These are phyloP conservation scores for human (Homo sapiens) DNA, from an alignment of 2,113 vertebrate species.

Conservation along the genomic window DNA sequence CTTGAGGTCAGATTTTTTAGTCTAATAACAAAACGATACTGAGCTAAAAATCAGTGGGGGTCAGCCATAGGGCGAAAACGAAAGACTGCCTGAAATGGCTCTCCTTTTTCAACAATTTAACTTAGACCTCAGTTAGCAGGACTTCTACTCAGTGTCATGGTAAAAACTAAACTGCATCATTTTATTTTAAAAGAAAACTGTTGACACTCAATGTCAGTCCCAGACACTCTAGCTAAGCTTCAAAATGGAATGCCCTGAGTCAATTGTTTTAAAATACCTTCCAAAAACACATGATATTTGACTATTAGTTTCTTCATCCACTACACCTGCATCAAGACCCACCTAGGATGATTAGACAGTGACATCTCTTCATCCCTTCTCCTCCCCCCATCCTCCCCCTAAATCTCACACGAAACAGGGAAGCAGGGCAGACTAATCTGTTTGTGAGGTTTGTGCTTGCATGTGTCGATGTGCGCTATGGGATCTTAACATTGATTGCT, in stretches of 20 bases:
- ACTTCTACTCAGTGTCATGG: not conserved
- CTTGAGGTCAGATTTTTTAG: conserved; percentile 41
- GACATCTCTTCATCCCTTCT: not conserved
- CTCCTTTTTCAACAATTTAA: conserved; percentile 52
- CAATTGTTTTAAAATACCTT: conserved; percentile 26
- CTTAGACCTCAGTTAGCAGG: conserved; percentile 55
- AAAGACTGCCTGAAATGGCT: conserved; percentile 34
- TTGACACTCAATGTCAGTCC: not conserved
- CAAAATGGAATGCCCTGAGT: not conserved
- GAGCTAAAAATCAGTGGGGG: conserved; percentile 42
- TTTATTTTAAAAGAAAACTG: conserved; percentile 48
- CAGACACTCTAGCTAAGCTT: not conserved
- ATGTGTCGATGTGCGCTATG: not conserved
- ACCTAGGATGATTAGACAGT: not conserved
- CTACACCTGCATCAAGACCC: not conserved
- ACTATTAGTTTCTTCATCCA: not conserved
- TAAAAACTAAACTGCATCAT: conserved; percentile 47
- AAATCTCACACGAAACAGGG: not conserved
- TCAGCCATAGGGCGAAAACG: conserved; percentile 33
- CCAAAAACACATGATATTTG: not conserved
- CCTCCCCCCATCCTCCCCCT: fast-evolving
- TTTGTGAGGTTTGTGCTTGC: not conserved
- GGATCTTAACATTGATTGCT: not conserved
- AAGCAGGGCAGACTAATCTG: not conserved
- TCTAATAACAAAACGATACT: conserved; percentile 62